Conservation (phyloP, 2,888 invertebrate species). For the Synanthedon vespiformis region DNA sequence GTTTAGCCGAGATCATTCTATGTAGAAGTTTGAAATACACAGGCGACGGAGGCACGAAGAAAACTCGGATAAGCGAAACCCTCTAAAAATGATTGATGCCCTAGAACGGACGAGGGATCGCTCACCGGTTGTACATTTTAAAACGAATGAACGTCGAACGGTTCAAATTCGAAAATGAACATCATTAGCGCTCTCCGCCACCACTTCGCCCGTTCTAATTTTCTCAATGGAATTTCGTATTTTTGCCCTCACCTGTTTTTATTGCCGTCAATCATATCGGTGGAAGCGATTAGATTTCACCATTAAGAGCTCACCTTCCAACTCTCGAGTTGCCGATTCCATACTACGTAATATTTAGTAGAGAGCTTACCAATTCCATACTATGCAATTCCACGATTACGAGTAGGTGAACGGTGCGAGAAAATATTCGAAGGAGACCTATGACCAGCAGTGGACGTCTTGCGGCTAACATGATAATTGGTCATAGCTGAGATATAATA, state of each 20-base stretch:
- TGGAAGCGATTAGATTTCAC: slow-evolving; percentile 23
- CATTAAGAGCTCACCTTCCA: slow-evolving; percentile 9
- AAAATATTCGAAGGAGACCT: too few species aligned
- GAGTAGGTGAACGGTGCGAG: too few species aligned
- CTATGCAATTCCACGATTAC: too few species aligned
- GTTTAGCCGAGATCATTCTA: slow-evolving; percentile 67
- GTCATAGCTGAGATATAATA: too few species aligned
- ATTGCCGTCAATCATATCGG: slow-evolving; percentile 36
- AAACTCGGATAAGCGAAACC: slow-evolving; percentile 70
- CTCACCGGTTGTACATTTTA: slow-evolving; percentile 42
- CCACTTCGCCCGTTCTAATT: slow-evolving; percentile 43
- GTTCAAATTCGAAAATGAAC: slow-evolving; percentile 58
- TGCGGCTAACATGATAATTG: too few species aligned
- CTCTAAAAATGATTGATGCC: slow-evolving; percentile 72
- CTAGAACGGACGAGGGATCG: slow-evolving; percentile 34
- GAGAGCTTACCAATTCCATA: too few species aligned
- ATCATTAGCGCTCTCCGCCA: slow-evolving; percentile 61
- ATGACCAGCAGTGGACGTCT: too few species aligned
- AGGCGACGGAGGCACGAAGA: slow-evolving; percentile 16
- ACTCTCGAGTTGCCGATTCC: not conserved
- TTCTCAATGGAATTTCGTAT: slow-evolving; percentile 37
- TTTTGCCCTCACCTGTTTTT: slow-evolving; percentile 29
- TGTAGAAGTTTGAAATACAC: slow-evolving; percentile 58
- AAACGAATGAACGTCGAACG: slow-evolving; percentile 67
- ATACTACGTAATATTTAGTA: too few species aligned